phyloP scores from a whole-genome alignment of 2,113 vertebrate genomes.

The Galemys pyrenaicus region DNA sequence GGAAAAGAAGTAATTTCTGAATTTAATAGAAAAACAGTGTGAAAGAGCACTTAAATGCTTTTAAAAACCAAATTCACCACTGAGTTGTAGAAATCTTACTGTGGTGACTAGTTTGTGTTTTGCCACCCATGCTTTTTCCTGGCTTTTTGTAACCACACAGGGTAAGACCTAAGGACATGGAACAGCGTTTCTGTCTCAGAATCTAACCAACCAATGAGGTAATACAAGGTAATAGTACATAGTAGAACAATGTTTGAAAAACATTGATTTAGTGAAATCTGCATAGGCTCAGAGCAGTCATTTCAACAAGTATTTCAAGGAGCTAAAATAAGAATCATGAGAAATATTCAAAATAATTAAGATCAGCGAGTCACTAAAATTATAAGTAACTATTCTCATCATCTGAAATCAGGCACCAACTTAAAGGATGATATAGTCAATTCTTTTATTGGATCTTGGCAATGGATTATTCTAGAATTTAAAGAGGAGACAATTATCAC shows the following conservation, averaged over 20 bases:
- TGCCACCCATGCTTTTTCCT: neutral
- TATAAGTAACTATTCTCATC: neutral
- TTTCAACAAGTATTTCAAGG: slow-evolving; percentile 27
- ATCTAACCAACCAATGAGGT: neutral
- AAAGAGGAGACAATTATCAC: neutral
- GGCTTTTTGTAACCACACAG: neutral
- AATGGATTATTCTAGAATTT: neutral
- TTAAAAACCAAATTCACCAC: neutral
- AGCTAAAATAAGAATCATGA: neutral
- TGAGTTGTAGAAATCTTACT: neutral
- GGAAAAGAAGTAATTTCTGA: neutral
- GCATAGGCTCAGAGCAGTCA: neutral
- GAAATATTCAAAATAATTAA: slow-evolving; percentile 7
- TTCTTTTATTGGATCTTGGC: neutral
- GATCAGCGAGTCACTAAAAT: neutral
- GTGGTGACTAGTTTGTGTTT: neutral
- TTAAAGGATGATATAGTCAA: neutral
- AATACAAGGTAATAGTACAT: neutral
- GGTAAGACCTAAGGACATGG: neutral
- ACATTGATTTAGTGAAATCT: neutral
- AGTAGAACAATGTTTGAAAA: neutral
- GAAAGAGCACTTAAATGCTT: neutral
- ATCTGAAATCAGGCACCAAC: neutral
- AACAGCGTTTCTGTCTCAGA: neutral
- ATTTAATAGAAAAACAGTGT: neutral